These are phyloP conservation scores for Crypturellus undulatus DNA, from an alignment of 2,113 vertebrate species.

Conservation along the genomic window DNA sequence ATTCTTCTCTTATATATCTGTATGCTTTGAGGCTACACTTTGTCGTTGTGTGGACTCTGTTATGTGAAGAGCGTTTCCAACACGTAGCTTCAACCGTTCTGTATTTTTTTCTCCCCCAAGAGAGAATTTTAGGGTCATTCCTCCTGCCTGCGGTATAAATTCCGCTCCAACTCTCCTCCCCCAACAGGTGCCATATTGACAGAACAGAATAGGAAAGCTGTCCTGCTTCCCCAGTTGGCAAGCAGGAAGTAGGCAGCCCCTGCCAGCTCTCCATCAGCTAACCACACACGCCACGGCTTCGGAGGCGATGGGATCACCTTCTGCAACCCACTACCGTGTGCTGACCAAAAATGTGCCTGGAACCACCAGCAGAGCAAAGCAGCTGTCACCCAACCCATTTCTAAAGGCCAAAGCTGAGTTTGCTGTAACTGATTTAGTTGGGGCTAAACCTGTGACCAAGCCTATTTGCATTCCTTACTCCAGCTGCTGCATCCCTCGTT, in stretches of 20 bases:
- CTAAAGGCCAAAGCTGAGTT: not conserved
- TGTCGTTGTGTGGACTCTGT: conserved; percentile 31
- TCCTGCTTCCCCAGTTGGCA: not conserved
- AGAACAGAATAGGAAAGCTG: not conserved
- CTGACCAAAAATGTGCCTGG: not conserved
- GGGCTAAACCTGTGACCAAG: not conserved
- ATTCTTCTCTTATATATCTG: not conserved
- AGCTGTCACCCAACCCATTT: not conserved
- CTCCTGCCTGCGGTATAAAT: not conserved
- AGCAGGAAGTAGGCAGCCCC: not conserved
- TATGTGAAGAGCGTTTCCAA: not conserved
- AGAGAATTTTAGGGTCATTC: not conserved
- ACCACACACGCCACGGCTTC: not conserved
- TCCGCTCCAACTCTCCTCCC: not conserved
- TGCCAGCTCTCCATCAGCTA: not conserved
- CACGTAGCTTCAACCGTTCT: not conserved
- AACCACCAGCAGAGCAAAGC: not conserved
- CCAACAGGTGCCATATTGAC: not conserved
- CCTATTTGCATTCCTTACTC: not conserved
- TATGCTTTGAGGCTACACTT: conserved; percentile 35
- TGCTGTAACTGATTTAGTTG: not conserved
- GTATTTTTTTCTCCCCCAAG: not conserved
- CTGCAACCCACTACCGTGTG: not conserved
- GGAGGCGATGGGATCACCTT: not conserved
- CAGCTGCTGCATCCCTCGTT: not conserved